These are phyloP conservation scores for Umimayanthus kanabou DNA, from an alignment of 92 coral and sea anemone species.

Conservation along the genomic window DNA sequence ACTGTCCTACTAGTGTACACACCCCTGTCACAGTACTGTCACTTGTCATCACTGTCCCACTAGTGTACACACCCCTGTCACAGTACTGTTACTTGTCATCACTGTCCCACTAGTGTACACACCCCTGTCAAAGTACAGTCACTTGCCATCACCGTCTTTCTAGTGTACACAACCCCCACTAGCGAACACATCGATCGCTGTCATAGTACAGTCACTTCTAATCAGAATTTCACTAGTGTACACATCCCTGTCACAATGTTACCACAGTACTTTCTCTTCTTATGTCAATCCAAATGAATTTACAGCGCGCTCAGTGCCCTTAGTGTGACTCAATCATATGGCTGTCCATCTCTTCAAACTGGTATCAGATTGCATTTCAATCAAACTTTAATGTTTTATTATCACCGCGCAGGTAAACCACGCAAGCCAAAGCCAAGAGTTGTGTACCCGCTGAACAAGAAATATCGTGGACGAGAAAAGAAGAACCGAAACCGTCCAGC, in stretches of 20 bases:
- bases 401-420: neutral
- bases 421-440: neutral
- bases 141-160: too few relatives aligned
- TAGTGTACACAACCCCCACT: neutral
- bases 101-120: neutral
- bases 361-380: neutral
- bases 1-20: too few relatives aligned
- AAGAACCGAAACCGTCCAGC: too few relatives aligned
- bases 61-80: too few relatives aligned
- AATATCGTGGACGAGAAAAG: too few relatives aligned
- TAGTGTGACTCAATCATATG: neutral
- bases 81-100: too few relatives aligned
- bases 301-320: neutral
- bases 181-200: too few relatives aligned
- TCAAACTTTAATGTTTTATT: neutral
- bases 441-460: neutral
- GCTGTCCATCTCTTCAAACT: neutral
- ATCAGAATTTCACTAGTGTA: neutral
- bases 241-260: neutral
- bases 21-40: too few relatives aligned
- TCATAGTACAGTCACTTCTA: neutral
- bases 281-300: neutral
- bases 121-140: neutral
- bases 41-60: too few relatives aligned
- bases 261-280: neutral